Evolutionary conservation across 2,797 vertebrate genomes (phyloP).

Genomic region (Apogon hyalosoma): DNA sequence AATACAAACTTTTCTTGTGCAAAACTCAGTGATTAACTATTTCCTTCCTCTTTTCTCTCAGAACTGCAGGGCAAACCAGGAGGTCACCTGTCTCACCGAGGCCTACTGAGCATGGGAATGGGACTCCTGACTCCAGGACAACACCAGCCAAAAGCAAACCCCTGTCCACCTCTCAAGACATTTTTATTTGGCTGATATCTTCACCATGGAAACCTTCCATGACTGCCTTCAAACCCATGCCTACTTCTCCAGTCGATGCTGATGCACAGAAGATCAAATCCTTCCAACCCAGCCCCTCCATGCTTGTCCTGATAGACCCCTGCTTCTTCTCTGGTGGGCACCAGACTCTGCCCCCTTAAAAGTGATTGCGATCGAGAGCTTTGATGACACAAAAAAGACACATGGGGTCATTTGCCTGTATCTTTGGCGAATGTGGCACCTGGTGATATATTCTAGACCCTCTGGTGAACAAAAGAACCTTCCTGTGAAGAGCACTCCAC

Average conservation of each 20-base stretch:
- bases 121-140: conserved; percentile 90
- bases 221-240: conserved; percentile 89
- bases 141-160: conserved; percentile 69
- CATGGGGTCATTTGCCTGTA: conserved; percentile 69
- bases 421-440: conserved; percentile 79
- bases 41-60: conserved; percentile 72
- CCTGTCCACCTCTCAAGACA: conserved; percentile 48
- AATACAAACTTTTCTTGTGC: not conserved
- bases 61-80: conserved; percentile 93
- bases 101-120: conserved; percentile 90
- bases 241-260: conserved; percentile 89
- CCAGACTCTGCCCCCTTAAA: conserved; percentile 72
- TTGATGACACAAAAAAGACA: conserved; percentile 69
- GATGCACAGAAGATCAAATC: conserved; percentile 91
- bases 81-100: conserved; percentile 92
- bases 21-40: conserved; percentile 33
- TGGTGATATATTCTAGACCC: conserved; percentile 82
- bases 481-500: conserved; percentile 86
- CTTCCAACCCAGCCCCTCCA: conserved; percentile 72
- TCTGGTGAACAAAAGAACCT: conserved; percentile 78
- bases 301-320: conserved; percentile 34
- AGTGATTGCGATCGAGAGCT: conserved; percentile 74
- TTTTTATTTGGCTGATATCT: conserved; percentile 83
- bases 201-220: conserved; percentile 85
- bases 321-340: conserved; percentile 62